Conservation (phyloP, 1,140 invertebrate genomes). For the Brachionus plicatilis region DNA sequence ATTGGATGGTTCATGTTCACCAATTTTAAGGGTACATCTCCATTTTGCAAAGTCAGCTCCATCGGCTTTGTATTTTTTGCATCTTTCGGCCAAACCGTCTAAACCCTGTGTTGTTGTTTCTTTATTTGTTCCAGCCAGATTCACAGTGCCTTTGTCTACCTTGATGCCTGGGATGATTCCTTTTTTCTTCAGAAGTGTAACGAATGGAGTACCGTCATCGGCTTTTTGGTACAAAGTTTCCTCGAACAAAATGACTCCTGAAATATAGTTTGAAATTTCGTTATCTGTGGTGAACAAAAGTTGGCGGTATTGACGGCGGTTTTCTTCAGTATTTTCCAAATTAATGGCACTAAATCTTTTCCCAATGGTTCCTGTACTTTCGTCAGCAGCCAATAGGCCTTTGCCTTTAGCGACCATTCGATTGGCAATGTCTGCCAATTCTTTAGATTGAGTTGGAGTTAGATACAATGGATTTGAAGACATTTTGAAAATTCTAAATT, state of each 20-base stretch:
- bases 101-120: conserved; percentile 92
- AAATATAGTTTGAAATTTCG: conserved; percentile 54
- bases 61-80: conserved; percentile 95
- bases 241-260: conserved; percentile 73
- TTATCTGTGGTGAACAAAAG: conserved; percentile 75
- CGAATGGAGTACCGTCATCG: conserved; percentile 55
- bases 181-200: conserved; percentile 54
- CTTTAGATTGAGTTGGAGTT: conserved; percentile 74
- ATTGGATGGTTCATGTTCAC: conserved; percentile 77
- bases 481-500: conserved; percentile 10
- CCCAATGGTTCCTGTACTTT: conserved; percentile 60
- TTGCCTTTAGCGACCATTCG: conserved; percentile 83
- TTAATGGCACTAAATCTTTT: conserved; percentile 56
- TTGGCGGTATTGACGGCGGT: conserved; percentile 71
- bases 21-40: conserved; percentile 92
- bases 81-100: conserved; percentile 84
- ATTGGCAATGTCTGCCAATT: conserved; percentile 77
- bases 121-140: conserved; percentile 70
- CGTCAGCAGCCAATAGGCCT: conserved; percentile 63
- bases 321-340: conserved; percentile 66
- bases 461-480: conserved; percentile 37
- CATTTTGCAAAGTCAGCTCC: conserved; percentile 99
- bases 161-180: conserved; percentile 60
- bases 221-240: conserved; percentile 89
- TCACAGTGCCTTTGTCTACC: conserved; percentile 59